Evolutionary conservation across 2,113 vertebrate species (phyloP).

Genomic region (Kryptolebias marmoratus): DNA sequence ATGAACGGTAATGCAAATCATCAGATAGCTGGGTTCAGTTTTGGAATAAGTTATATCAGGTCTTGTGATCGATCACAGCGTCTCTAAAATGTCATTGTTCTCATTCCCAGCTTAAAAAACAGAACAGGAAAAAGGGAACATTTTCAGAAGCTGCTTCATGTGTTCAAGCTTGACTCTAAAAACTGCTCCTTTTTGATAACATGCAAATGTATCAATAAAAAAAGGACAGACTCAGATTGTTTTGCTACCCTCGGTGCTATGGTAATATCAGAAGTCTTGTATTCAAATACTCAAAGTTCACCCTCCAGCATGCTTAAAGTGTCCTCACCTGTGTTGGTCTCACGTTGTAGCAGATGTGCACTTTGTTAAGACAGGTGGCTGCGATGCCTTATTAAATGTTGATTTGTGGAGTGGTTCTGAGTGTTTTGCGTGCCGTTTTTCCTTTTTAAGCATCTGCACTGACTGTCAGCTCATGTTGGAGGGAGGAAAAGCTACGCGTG

Average conservation of each 20-base stretch:
- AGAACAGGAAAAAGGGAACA: not conserved
- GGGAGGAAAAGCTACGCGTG: not conserved
- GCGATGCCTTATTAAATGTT: constrained; percentile 68
- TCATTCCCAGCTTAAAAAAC: not conserved
- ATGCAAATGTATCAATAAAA: not conserved
- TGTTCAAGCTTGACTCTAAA: not conserved
- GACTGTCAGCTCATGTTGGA: constrained; percentile 37
- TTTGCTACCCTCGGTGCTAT: no score
- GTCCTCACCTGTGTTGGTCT: not conserved
- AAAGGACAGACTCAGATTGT: no score
- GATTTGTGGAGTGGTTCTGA: constrained; percentile 52
- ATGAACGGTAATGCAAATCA: not conserved
- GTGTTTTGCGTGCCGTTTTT: constrained; percentile 39
- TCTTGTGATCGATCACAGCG: not conserved
- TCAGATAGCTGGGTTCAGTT: not conserved
- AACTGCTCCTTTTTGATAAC: not conserved
- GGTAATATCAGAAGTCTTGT: no score
- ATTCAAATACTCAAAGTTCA: not conserved
- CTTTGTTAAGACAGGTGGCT: constrained; percentile 19
- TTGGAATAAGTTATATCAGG: no score
- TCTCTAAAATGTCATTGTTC: not conserved
- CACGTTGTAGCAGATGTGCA: constrained; percentile 27
- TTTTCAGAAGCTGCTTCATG: not conserved
- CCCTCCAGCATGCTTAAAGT: not conserved
- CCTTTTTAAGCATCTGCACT: constrained; percentile 27